A percentile compares a stretch with the other conserved stretches of the same genome.
phyloP scores from a whole-genome alignment of 2,113 vertebrate species.

The Melanerpes formicivorus region DNA sequence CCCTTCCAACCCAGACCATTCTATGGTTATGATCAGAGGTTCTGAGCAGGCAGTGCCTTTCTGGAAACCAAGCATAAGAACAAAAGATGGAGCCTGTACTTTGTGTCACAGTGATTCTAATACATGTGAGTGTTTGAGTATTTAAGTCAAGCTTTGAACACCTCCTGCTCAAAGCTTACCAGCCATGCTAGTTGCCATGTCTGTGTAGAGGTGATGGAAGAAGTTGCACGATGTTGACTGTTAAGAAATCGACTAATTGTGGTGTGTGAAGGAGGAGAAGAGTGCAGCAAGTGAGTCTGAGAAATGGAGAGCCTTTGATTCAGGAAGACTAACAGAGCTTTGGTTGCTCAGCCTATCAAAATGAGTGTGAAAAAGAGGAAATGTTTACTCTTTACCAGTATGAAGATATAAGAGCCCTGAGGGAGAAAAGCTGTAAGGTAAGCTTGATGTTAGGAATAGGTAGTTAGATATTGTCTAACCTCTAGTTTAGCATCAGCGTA shows the following conservation, averaged over 20 bases:
- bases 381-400: neutral
- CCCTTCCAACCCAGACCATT: too few relatives aligned
- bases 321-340: neutral
- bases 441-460: neutral
- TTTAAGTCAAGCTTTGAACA: neutral
- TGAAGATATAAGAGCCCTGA: neutral
- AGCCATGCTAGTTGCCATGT: neutral
- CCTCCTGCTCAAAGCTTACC: neutral
- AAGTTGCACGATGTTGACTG: neutral
- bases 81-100: neutral
- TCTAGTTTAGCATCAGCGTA: neutral
- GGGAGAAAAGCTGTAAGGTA: neutral
- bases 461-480: neutral
- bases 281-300: neutral
- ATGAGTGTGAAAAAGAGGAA: neutral
- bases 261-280: neutral
- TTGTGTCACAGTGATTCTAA: neutral
- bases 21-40: neutral
- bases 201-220: neutral
- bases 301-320: neutral
- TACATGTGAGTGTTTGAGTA: neutral
- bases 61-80: neutral
- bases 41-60: neutral
- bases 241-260: neutral
- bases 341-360: neutral